Percentiles rank a stretch among this genome's conserved stretches.
Conservation (phyloP, 2,888 invertebrate genomes). For the Phalera bucephala region DNA sequence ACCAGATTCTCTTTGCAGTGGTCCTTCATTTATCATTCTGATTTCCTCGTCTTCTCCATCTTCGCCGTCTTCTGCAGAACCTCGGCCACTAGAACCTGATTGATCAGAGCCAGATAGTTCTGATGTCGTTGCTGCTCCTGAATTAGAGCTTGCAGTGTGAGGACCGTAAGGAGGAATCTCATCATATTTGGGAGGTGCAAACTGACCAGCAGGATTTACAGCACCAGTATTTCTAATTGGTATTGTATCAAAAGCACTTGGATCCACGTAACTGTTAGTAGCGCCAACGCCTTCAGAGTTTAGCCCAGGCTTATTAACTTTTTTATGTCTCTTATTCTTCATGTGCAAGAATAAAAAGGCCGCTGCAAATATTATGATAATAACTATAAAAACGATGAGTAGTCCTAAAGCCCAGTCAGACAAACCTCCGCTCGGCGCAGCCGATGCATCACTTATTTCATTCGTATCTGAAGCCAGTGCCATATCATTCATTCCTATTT, state of each 20-base stretch:
- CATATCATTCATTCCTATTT: conserved; percentile 89
- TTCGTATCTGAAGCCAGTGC: conserved; percentile 75
- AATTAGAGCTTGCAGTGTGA: conserved; percentile 90
- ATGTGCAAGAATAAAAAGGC: conserved; percentile 93
- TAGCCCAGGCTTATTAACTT: conserved; percentile 89
- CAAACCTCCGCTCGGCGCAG: conserved; percentile 86
- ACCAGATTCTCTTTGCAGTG: conserved; percentile 88
- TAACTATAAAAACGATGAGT: conserved; percentile 90
- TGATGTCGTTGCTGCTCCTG: conserved; percentile 92
- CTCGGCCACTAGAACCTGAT: conserved; percentile 97
- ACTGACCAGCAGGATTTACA: conserved; percentile 84
- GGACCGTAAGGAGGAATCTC: conserved; percentile 94
- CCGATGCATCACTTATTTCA: conserved; percentile 76
- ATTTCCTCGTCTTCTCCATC: conserved; percentile 98
- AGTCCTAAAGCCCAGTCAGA: conserved; percentile 96
- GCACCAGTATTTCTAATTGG: conserved; percentile 88
- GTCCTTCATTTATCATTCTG: conserved; percentile 97
- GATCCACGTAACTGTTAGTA: conserved; percentile 93
- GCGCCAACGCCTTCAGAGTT: conserved; percentile 89
- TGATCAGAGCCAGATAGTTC: conserved; percentile 97
- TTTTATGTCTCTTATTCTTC: conserved; percentile 90
- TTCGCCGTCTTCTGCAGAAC: conserved; percentile 97
- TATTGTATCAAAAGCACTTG: conserved; percentile 94
- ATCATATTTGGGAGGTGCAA: conserved; percentile 95
- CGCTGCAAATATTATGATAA: conserved; percentile 92